phyloP scores from a whole-genome alignment of 2,888 invertebrate species.

The Congeria kusceri region DNA sequence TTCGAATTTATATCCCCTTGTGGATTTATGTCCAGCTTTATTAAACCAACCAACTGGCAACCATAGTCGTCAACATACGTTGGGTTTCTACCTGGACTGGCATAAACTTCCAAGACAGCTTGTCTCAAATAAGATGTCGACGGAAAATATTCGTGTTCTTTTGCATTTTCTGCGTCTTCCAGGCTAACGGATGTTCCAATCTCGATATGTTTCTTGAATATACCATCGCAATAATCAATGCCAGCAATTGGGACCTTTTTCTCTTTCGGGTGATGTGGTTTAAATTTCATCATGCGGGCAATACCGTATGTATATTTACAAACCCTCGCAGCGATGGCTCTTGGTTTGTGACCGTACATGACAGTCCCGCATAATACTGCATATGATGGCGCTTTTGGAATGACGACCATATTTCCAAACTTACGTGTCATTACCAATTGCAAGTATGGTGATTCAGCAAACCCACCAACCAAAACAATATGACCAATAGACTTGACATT shows the following conservation, averaged over 20 bases:
- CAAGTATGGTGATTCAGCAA: slow-evolving; percentile 37
- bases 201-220: slow-evolving; percentile 43
- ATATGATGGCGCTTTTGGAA: slow-evolving; percentile 12
- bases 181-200: slow-evolving; percentile 26
- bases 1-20: no score
- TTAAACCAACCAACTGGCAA: no score
- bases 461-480: slow-evolving; percentile 35
- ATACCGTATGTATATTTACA: slow-evolving; percentile 51
- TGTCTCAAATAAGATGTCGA: slow-evolving; percentile 26
- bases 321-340: slow-evolving; percentile 26
- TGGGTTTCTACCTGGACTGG: slow-evolving; percentile 30
- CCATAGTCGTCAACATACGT: slow-evolving; percentile 25
- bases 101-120: slow-evolving; percentile 50
- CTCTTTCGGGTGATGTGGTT: slow-evolving; percentile 4
- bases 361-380: slow-evolving; percentile 52
- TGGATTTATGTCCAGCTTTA: no score
- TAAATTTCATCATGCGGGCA: slow-evolving; percentile 26
- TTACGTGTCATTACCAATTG: slow-evolving; percentile 5
- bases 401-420: slow-evolving; percentile 9
- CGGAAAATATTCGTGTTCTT: slow-evolving; percentile 39
- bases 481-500: background rate
- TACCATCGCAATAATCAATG: slow-evolving; percentile 25
- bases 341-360: slow-evolving; percentile 32
- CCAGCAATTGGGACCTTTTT: slow-evolving; percentile 17
- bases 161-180: slow-evolving; percentile 6